Evolutionary conservation across 2,113 vertebrate genomes (phyloP).

Genomic region (Bettongia penicillata): DNA sequence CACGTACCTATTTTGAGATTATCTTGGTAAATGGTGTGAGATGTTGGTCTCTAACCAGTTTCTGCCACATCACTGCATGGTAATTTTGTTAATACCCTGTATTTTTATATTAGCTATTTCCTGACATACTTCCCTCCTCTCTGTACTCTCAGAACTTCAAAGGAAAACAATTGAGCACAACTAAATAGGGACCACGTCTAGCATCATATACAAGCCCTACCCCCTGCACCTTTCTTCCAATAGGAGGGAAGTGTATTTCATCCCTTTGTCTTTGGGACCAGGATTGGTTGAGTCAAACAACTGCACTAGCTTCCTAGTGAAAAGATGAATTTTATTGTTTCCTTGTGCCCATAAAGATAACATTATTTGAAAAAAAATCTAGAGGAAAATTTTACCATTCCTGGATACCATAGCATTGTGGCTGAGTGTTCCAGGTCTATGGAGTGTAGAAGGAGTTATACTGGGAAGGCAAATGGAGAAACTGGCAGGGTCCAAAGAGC

Average conservation of each 20-base stretch:
- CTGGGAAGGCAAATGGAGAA: not conserved
- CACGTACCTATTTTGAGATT: not conserved
- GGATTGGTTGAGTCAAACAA: not conserved
- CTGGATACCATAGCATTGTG: not conserved
- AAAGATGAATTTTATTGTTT: not conserved
- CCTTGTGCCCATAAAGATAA: not conserved
- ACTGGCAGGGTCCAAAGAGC: not conserved
- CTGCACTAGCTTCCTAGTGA: not conserved
- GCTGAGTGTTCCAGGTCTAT: not conserved
- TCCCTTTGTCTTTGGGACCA: not conserved
- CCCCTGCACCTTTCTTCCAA: not conserved
- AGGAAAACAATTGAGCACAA: not conserved
- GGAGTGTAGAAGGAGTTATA: not conserved
- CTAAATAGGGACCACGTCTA: not conserved
- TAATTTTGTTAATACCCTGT: not conserved
- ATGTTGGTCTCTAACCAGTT: not conserved
- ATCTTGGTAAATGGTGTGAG: not conserved
- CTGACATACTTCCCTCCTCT: not conserved
- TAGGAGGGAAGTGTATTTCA: not conserved
- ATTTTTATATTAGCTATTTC: not conserved
- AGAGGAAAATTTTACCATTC: not conserved
- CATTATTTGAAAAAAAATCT: not conserved
- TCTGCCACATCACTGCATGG: not conserved
- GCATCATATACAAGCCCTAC: not conserved
- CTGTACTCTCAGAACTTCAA: not conserved